Evolutionary conservation across 2,888 invertebrate genomes (phyloP).

Genomic region (Andrena hattorfiana): DNA sequence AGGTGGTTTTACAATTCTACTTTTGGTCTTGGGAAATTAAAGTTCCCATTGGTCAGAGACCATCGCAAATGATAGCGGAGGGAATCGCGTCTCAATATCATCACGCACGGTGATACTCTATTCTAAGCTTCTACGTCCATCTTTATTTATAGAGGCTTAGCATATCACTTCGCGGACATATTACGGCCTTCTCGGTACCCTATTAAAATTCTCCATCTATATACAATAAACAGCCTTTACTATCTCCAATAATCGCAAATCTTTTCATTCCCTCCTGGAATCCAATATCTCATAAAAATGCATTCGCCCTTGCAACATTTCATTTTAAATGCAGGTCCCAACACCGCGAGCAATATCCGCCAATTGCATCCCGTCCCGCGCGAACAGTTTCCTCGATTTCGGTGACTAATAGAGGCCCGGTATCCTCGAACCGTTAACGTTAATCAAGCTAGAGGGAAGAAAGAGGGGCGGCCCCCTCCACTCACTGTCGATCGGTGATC

Average conservation of each 20-base stretch:
- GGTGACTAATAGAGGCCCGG: neutral
- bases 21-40: constrained; percentile 10
- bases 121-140: constrained; percentile 57
- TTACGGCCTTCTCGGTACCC: constrained; percentile 14
- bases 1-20: neutral
- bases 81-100: constrained; percentile 38
- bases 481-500: no score
- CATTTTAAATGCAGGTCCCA: no score
- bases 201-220: neutral
- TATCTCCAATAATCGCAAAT: no score
- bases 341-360: neutral
- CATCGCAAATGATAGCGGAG: constrained; percentile 33
- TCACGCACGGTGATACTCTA: constrained; percentile 32
- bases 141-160: constrained; percentile 58
- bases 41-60: neutral
- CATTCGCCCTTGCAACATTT: no score
- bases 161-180: constrained; percentile 32
- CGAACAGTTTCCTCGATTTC: neutral
- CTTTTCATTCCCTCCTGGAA: no score
- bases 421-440: constrained; percentile 33
- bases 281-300: no score
- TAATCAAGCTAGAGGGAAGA: constrained; percentile 2
- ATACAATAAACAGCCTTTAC: no score
- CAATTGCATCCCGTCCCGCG: neutral
- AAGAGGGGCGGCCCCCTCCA: no score